Conservation (phyloP, 1,140 invertebrate genomes). For the Homalodisca vitripennis region DNA sequence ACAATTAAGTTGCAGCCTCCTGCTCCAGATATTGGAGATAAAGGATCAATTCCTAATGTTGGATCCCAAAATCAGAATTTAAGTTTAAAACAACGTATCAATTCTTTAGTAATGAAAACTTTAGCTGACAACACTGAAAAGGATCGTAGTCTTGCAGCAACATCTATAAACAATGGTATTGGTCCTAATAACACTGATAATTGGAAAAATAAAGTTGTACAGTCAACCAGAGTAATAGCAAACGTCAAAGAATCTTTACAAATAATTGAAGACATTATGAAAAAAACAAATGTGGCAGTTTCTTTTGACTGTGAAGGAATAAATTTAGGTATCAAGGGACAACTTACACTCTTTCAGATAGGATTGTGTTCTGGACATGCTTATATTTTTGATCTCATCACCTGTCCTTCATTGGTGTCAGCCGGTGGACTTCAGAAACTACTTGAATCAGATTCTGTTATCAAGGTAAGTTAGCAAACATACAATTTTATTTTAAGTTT, state of each 20-base stretch:
- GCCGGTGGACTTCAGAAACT: conserved; percentile 76
- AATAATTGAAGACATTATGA: conserved; percentile 74
- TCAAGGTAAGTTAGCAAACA: conserved; percentile 80
- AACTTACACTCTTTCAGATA: conserved; percentile 83
- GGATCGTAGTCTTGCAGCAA: conserved; percentile 58
- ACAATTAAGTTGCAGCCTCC: neutral
- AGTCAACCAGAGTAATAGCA: conserved; percentile 74
- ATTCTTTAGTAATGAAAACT: conserved; percentile 83
- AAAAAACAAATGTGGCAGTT: conserved; percentile 60
- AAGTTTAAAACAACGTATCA: conserved; percentile 82
- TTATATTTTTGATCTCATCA: conserved; percentile 88
- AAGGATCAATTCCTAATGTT: neutral
- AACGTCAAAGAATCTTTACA: conserved; percentile 72
- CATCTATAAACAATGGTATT: conserved; percentile 47
- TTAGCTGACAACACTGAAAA: conserved; percentile 86
- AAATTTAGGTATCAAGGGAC: conserved; percentile 81
- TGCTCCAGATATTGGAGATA: neutral
- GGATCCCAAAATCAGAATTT: conserved; percentile 53
- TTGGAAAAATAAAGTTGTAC: conserved; percentile 78
- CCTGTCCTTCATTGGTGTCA: conserved; percentile 75
- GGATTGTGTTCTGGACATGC: conserved; percentile 74
- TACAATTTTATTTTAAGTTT: too few relatives aligned
- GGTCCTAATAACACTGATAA: conserved; percentile 56
- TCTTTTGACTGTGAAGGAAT: conserved; percentile 91
- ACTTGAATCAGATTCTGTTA: conserved; percentile 75